A percentile compares a stretch with the other conserved stretches of the same genome.
Conservation (phyloP, 2,113 vertebrate genomes). For the Acinonyx jubatus region DNA sequence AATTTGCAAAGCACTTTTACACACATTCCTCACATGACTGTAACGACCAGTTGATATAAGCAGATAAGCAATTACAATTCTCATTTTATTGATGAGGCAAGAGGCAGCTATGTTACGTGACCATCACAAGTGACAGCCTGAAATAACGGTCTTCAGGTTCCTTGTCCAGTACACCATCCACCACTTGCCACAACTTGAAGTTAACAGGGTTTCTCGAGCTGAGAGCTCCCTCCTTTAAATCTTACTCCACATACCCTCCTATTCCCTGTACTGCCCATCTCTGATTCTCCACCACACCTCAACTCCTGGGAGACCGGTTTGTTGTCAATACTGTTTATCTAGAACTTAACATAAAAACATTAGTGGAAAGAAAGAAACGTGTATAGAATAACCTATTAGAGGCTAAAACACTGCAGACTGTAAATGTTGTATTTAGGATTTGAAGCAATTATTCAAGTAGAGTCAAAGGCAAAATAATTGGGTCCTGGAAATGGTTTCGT, state of each 20-base stretch:
- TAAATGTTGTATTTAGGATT: background rate
- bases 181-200: background rate
- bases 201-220: background rate
- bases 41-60: background rate
- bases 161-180: background rate
- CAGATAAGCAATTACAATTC: background rate
- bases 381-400: conserved; percentile 16
- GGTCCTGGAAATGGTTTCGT: conserved; percentile 18
- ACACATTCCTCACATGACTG: background rate
- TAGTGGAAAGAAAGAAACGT: background rate
- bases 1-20: conserved; percentile 4
- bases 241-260: background rate
- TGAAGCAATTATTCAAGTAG: conserved; percentile 13
- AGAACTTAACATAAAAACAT: conserved; percentile 34
- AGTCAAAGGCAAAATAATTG: conserved; percentile 15
- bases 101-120: background rate
- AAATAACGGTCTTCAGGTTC: background rate
- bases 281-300: background rate
- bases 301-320: background rate
- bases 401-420: background rate
- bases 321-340: background rate
- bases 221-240: background rate
- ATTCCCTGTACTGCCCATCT: background rate
- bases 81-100: conserved; percentile 27
- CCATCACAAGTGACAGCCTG: background rate